Percentiles rank a stretch among this genome's conserved stretches.
Evolutionary conservation across 2,888 invertebrate genomes (phyloP).

Genomic region (Psylliodes chrysocephalus): DNA sequence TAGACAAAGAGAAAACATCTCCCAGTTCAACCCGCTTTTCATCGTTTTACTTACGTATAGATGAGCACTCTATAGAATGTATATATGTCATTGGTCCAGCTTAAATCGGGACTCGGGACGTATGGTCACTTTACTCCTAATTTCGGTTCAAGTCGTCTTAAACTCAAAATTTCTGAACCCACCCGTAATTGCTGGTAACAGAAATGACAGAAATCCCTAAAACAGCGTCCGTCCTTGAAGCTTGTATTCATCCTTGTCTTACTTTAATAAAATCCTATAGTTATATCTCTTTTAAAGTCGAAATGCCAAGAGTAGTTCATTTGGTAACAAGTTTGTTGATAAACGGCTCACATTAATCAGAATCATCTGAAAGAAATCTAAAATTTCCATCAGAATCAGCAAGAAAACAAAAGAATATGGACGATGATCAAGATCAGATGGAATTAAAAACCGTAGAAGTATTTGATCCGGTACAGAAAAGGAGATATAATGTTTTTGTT

Average conservation of each 20-base stretch:
- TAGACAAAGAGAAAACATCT: no score
- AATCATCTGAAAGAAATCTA: slow-evolving; percentile 17
- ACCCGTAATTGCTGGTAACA: no score
- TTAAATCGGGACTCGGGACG: no score
- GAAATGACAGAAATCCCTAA: not conserved
- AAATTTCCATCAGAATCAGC: slow-evolving; percentile 7
- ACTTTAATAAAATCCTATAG: not conserved
- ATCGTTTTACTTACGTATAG: no score
- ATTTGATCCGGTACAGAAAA: slow-evolving; percentile 25
- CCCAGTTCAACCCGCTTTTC: no score
- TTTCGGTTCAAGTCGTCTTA: no score
- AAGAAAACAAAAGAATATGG: slow-evolving; percentile 27
- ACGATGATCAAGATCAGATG: slow-evolving; percentile 37
- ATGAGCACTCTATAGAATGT: no score
- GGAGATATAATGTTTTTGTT: slow-evolving; percentile 22
- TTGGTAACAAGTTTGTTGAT: not conserved
- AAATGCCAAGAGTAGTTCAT: not conserved
- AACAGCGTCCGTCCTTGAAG: not conserved
- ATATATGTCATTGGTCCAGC: no score
- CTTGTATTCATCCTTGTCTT: not conserved
- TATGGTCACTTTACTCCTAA: no score
- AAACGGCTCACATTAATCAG: slow-evolving; percentile 6
- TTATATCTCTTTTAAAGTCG: not conserved
- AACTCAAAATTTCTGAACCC: no score
- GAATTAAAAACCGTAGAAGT: slow-evolving; percentile 31